Evolutionary conservation across 2,113 vertebrate genomes (phyloP), one percentile per base, ranked within the genome.

Genomic region (Trichomycterus rosablanca): DNA sequence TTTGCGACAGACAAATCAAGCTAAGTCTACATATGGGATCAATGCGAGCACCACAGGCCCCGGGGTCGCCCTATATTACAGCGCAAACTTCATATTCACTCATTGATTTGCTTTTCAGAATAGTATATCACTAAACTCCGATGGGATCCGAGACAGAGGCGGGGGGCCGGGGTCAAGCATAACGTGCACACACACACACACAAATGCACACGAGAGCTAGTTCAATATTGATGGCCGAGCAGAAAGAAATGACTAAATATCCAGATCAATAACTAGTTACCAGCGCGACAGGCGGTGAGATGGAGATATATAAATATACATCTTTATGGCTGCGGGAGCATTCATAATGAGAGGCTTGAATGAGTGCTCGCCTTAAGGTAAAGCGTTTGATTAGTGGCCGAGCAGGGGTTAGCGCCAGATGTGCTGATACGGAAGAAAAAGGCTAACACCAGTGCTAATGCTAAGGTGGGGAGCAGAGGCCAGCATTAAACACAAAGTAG

Each of bases 251-350:
- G 90, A 92, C 93, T 91, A 89, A 93, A 94, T 92, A 92, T 89
- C 88, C 84, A 86, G 92, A 98, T 98, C 95, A 91, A 97, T 97
- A 98, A 86, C 89, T 96, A 89, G 92, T 95, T 97, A 97, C 89
- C 88, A 86, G 79, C 68, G 84, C 83, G 90, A 91, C 90, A 91
- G 90, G 87, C 88, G 87, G 87, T 86, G 89, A 89, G 91, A 89
- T 67, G 93, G 91, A 91, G 92, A 91, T 92, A 86, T 94, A 89
- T 92, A 84, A 87, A 85, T 85, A 86, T 82, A 85, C 81, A 88
- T 91, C 89, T 94, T 93, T 91, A 94, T 89, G 85, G 86, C 88
- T 84, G 84, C 83, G 78, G 90, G 61, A 67, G 59, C 59, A 57
- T 67, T 72, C 70, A 63, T 68, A 91, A 94, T 89, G 88, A 96